These are phyloP conservation scores for Stenodema calcarata DNA, from an alignment of 2,888 invertebrate genomes.

Conservation along the genomic window DNA sequence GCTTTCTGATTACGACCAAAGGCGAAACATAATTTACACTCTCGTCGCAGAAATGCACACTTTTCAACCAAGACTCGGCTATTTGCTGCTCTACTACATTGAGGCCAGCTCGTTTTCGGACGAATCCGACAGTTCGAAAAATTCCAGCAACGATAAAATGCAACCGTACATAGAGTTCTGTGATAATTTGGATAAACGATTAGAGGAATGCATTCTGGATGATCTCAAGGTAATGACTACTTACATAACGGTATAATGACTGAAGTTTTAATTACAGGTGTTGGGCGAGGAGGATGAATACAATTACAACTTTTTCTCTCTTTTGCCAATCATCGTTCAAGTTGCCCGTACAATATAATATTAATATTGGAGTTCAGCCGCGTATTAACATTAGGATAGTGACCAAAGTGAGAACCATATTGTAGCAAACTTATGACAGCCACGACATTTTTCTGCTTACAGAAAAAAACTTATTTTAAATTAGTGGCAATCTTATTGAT, in stretches of 20 bases:
- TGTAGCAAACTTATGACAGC: too few species aligned
- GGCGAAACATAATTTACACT: constrained; percentile 78
- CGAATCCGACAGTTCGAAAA: constrained; percentile 49
- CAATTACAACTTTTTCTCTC: too few species aligned
- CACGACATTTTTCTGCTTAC: too few species aligned
- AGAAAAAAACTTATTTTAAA: too few species aligned
- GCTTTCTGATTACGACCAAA: constrained; percentile 74
- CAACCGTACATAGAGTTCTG: constrained; percentile 89
- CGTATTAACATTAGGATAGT: too few species aligned
- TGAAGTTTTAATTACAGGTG: background rate
- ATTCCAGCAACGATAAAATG: constrained; percentile 73
- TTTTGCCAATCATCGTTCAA: too few species aligned
- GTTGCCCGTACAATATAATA: too few species aligned
- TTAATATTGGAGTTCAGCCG: too few species aligned
- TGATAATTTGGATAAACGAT: constrained; percentile 76
- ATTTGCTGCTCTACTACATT: constrained; percentile 82
- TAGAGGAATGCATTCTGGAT: constrained; percentile 75
- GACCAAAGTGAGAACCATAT: too few species aligned
- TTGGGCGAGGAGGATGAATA: too few species aligned
- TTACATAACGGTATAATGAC: background rate
- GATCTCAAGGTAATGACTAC: constrained; percentile 73
- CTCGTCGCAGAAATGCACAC: constrained; percentile 81
- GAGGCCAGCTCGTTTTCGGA: constrained; percentile 55
- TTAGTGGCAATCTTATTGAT: too few species aligned
- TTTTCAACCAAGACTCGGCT: constrained; percentile 78